Evolutionary conservation across 2,888 invertebrate genomes (phyloP), one percentile per base, ranked within the genome.

Genomic region (Drosophila sordidapex): DNA sequence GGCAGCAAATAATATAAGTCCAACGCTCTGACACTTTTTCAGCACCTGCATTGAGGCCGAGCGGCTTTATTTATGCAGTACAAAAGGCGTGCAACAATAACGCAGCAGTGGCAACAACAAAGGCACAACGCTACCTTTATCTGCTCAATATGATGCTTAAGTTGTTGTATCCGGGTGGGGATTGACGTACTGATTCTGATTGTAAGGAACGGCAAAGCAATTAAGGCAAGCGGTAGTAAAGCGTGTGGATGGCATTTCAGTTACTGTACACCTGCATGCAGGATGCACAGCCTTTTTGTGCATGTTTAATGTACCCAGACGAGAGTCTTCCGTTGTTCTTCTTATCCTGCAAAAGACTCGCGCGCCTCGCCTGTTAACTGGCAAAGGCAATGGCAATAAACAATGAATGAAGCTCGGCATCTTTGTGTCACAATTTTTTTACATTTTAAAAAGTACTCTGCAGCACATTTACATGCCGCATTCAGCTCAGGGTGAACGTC

Each of bases 111-210:
- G 54, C 52, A 66, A 31, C 68, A 79, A 80, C 63, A 72, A 66
- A 69, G 43, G 40, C 40, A 10, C 63, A 40, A 46, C 54, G 35
- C 46, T 46, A 52, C 65, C 67, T 71, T 80, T 76, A 76, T 70
- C 73, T 65, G 77, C 79, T 77, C 79, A 70, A 79, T 79, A 73
- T 76, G 54, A 54, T 48, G 77, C 79, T 73, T 79, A 79, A 79
- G 81, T 73, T 77, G 70, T 63, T 73, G 58, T 59, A 63, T 76
- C 79, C 81, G 25, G 15, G 11, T 56, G 65, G 3, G 59, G 15
- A 29, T 43, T 63, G 62, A 40, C 35, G 59, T 35, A 49, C 29
- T 58, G 36, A 64, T 57, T 52, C 56, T 18, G 74, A 63, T 70
- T 70, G 74, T 67, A 56, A 64, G 74, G 49, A 74, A n/a, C 43